These are phyloP conservation scores for Neosalanx taihuensis DNA, from an alignment of 2,797 vertebrate genomes.

Conservation along the genomic window DNA sequence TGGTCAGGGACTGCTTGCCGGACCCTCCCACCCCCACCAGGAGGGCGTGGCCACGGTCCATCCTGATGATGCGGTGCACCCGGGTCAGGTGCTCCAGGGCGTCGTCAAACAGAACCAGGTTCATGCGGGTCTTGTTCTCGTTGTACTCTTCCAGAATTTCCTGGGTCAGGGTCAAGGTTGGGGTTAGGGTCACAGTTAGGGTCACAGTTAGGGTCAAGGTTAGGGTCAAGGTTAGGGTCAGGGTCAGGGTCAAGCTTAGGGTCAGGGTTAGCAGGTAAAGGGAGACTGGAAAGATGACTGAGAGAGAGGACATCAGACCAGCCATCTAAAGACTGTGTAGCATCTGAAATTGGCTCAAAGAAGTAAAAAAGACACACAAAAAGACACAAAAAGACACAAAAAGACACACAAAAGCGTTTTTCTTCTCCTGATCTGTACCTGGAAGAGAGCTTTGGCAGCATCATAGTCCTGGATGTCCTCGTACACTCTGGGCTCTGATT, in stretches of 20 bases:
- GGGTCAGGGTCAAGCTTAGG: neutral
- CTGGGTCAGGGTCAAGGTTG: slow-evolving; percentile 57
- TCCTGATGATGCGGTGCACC: slow-evolving; percentile 86
- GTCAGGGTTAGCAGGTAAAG: neutral
- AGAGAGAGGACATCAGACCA: neutral
- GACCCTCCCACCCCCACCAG: slow-evolving; percentile 92
- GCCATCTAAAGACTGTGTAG: too few relatives aligned
- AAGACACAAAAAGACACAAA: too few relatives aligned
- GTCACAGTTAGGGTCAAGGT: too few relatives aligned
- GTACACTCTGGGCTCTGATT: slow-evolving; percentile 82
- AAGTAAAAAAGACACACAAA: too few relatives aligned
- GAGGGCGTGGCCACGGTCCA: slow-evolving; percentile 87
- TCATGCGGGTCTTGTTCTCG: slow-evolving; percentile 82
- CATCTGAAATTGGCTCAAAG: too few relatives aligned
- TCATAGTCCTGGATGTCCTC: slow-evolving; percentile 94
- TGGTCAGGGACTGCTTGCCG: slow-evolving; percentile 91
- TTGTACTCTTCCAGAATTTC: slow-evolving; percentile 95
- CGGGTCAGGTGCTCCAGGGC: slow-evolving; percentile 92
- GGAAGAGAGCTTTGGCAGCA: slow-evolving; percentile 87
- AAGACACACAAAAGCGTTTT: too few relatives aligned
- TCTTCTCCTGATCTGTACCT: slow-evolving; percentile 68
- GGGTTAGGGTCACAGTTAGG: too few relatives aligned
- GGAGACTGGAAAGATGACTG: neutral
- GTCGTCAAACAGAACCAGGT: slow-evolving; percentile 92
- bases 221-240: too few relatives aligned